Conservation (phyloP, 2,888 invertebrate species). For the Pycnomerus fuliginosus region DNA sequence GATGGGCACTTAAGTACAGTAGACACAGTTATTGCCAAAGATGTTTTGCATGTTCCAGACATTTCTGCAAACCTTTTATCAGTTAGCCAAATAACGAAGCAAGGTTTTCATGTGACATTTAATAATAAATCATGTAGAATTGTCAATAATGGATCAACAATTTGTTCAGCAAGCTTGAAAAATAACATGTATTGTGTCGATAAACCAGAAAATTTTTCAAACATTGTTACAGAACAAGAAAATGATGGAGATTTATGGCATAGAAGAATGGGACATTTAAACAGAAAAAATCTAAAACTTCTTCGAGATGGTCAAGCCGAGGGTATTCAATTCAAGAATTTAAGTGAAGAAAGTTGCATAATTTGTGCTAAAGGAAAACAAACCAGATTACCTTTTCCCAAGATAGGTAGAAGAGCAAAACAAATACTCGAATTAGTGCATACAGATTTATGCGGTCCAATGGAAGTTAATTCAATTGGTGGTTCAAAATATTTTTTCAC, state of each 20-base stretch:
- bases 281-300: too few species aligned
- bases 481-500: too few species aligned
- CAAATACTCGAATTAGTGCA: constrained; percentile 28
- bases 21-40: neutral
- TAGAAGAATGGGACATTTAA: too few species aligned
- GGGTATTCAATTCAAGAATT: neutral
- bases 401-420: neutral
- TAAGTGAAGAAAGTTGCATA: constrained; percentile 15
- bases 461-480: too few species aligned
- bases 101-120: neutral
- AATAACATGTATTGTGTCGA: neutral
- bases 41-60: neutral
- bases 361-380: constrained; percentile 16
- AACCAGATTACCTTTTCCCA: constrained; percentile 7
- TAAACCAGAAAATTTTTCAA: neutral
- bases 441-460: too few species aligned
- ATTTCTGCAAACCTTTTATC: neutral
- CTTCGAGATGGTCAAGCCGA: too few species aligned
- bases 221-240: too few species aligned
- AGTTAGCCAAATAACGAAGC: neutral
- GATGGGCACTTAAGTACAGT: too few species aligned
- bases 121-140: neutral
- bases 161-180: neutral
- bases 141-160: neutral
- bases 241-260: too few species aligned